Evolutionary conservation across 2,888 invertebrate genomes (phyloP), one percentile per base, ranked within the genome.

Genomic region (Clivina fossor): DNA sequence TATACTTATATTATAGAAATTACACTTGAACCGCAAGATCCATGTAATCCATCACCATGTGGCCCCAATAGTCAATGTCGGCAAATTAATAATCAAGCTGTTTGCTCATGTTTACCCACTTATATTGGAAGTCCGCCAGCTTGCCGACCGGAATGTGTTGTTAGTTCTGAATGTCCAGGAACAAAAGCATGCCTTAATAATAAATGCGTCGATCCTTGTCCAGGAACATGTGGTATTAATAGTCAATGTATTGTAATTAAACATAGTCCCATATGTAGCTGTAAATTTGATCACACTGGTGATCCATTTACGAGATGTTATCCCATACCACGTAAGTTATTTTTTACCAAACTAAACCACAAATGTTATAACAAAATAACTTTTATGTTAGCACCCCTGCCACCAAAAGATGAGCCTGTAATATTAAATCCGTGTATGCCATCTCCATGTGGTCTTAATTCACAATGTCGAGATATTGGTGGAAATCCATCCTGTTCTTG

Each of bases 31-130:
- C 70, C 61, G 60, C 65, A 53, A 68, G 78, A 84, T 65, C 89
- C 89, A 2, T 91, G 91, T 67, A 73, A 78, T 60, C 89, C 90
- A 46, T 84, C 86, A 2, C 90, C 90, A 0, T 91, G 91, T 67
- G 90, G 91, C 30, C 82, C 88, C 4, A 88, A 89, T 66, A 88
- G 90, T 59, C 76, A 83, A 61, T 90, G 90, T 66, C 81, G 83
- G 64, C 84, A 83, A 68, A 69, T 80, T 16, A 85, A 85, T 63
- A 80, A 79, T 16, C 84, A 85, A 72, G 83, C 82, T 0, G 79
- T 85, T 9, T 89, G 88, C 67, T 83, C 84, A 35, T 88, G 88
- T 65, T 70, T 82, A 58, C 77, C 78, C 37, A 78, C 80, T 60
- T 85, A 82, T 64, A 76, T 79, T 53, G 86, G 86, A 35, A 74